Base-by-base conservation (phyloP, 2,888 invertebrate species). In the Steromphala cineraria region DNA sequence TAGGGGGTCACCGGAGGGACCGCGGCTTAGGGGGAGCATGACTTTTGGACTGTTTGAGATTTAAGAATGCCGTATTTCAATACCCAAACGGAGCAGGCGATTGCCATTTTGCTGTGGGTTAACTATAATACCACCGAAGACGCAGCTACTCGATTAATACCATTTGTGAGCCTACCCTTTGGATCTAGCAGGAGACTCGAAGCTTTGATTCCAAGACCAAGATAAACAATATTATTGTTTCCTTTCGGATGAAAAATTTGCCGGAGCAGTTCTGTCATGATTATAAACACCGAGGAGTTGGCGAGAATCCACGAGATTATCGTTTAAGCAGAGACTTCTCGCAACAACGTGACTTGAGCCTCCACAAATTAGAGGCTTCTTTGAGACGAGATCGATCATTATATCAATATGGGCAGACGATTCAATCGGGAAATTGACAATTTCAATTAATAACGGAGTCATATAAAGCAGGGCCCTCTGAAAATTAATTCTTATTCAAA, bases 191-290 rank as follows among this genome's bases (percentile, higher is more conserved):
- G 31, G 36, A 71, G 71, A 71, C 71, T 31, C n/a, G 19, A 2
- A 36, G 71, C 71, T 71, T 71, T 71, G 31, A 71, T 40, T 71
- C 19, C 36, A 24, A 71, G 71, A 36, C 71, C 19, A 36, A 71
- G 71, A 71, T 71, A 71, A 71, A 71, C 36, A 71, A 31, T 71
- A 71, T 71, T 71, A 28, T 71, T 71, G 71, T 40, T 71, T 71
- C 71, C 71, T 71, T 71, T 28, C 36, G 71, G 71, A 71, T 71
- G 71, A 71, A 71, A 71, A 71, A 71, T 36, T 19, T 71, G 40
- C 10, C 71, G n/a, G 17, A 10, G 36, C 71, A 40, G 36, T 31
- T 71, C 40, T 31, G 71, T 71, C 71, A 36, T 71, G 71, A 71
- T 71, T 71, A 36, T 71, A 71, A 71, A 71, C 71, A 36, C 71